phyloP scores from a whole-genome alignment of 2,113 vertebrate species.

The Ammodramus savannarum region DNA sequence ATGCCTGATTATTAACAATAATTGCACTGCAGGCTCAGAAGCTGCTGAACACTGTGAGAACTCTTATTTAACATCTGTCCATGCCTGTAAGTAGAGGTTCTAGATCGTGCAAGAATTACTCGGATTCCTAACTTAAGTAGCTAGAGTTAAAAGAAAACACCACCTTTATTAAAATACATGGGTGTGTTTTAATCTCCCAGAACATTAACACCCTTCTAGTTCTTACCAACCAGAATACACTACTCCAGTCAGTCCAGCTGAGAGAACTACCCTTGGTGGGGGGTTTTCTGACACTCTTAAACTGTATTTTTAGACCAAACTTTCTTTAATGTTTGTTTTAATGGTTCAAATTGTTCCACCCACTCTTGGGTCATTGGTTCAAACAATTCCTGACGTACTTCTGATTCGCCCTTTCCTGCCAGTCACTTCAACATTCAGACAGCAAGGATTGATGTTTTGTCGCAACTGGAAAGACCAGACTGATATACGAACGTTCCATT shows the following conservation, averaged over 20 bases:
- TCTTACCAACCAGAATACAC: not conserved
- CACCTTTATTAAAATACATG: not conserved
- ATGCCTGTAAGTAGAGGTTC: constrained; percentile 8
- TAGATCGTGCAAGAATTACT: not conserved
- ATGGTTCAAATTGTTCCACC: not conserved
- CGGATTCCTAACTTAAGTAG: not conserved
- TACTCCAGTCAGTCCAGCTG: not conserved
- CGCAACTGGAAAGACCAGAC: constrained; percentile 28
- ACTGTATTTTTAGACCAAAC: not conserved
- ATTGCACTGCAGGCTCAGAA: constrained; percentile 64
- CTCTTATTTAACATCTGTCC: not conserved
- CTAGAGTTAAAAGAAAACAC: not conserved
- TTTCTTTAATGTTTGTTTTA: not conserved
- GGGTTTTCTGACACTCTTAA: not conserved
- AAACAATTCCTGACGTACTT: not conserved
- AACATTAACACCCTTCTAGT: not conserved
- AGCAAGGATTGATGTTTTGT: not conserved
- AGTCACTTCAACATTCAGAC: not conserved
- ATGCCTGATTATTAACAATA: constrained; percentile 35
- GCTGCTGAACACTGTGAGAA: constrained; percentile 72
- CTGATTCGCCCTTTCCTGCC: not conserved
- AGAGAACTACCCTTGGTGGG: not conserved
- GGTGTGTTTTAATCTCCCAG: constrained; percentile 5
- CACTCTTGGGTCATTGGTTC: not conserved
- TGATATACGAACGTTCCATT: not conserved